phyloP scores from a whole-genome alignment of 1,140 invertebrate genomes.

The Sitobion miscanthi region DNA sequence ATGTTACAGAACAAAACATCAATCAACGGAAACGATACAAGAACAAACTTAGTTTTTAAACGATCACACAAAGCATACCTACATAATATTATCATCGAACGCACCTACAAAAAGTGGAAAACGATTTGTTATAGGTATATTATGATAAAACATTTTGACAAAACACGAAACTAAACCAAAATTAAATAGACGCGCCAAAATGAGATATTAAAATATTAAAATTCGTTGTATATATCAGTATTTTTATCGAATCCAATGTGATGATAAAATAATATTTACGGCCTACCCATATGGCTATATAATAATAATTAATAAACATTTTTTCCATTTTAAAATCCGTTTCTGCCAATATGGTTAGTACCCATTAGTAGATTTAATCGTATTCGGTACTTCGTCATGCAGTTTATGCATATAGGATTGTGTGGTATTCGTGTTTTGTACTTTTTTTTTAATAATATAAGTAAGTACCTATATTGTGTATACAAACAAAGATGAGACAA shows the following conservation, averaged over 20 bases:
- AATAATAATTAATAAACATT: no score
- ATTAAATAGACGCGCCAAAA: not conserved
- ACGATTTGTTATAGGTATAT: not conserved
- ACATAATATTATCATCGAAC: not conserved
- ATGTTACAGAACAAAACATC: not conserved
- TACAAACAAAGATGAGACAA: no score
- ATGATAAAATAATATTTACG: not conserved
- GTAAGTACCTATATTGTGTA: no score
- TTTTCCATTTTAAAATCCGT: not conserved
- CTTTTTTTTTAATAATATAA: no score
- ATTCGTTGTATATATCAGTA: not conserved
- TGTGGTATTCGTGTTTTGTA: not conserved
- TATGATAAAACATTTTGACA: not conserved
- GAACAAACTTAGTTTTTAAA: not conserved
- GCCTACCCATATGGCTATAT: no score
- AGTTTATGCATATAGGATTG: not conserved
- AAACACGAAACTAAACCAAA: not conserved
- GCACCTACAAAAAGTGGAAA: not conserved
- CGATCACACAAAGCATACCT: not conserved
- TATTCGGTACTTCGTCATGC: not conserved
- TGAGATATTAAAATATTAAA: not conserved
- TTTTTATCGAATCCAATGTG: not conserved
- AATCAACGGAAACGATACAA: not conserved
- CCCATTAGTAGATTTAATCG: not conserved
- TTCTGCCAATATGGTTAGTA: no score